These are phyloP conservation scores for Lates calcarifer DNA, from an alignment of 2,113 vertebrate species.

Conservation along the genomic window DNA sequence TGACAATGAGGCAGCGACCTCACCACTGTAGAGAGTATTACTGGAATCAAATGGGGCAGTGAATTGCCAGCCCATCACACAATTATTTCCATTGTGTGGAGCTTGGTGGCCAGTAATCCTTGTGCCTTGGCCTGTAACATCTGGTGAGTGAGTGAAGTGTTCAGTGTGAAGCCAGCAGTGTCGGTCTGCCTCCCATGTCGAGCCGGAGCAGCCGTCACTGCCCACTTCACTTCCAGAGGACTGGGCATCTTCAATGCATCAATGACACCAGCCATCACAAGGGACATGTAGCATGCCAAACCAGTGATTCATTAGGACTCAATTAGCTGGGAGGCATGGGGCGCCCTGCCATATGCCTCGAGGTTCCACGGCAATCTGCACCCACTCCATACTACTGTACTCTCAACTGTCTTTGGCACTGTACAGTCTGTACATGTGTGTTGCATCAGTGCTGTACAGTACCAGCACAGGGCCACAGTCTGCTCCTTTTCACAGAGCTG, in stretches of 20 bases:
- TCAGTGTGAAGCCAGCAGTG: slow-evolving; percentile 49
- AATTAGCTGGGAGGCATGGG: slow-evolving; percentile 79
- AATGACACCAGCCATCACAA: slow-evolving; percentile 76
- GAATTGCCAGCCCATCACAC: slow-evolving; percentile 69
- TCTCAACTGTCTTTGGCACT: slow-evolving; percentile 56
- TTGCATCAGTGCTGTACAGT: slow-evolving; percentile 36
- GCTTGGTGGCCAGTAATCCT: slow-evolving; percentile 54
- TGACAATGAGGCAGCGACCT: slow-evolving; percentile 47
- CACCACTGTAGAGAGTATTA: slow-evolving; percentile 15
- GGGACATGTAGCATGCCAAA: slow-evolving; percentile 76
- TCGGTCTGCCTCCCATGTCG: slow-evolving; percentile 48
- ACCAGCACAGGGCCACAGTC: slow-evolving; percentile 29
- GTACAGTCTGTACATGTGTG: slow-evolving; percentile 43
- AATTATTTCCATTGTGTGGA: slow-evolving; percentile 70
- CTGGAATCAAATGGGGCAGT: slow-evolving; percentile 68
- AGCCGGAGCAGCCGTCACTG: slow-evolving; percentile 48
- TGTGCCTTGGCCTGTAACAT: slow-evolving; percentile 68
- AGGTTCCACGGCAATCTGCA: slow-evolving; percentile 73
- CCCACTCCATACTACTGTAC: slow-evolving; percentile 60
- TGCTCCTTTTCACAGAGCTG: slow-evolving; percentile 26
- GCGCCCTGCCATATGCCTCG: slow-evolving; percentile 78
- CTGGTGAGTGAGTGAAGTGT: slow-evolving; percentile 71
- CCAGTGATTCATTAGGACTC: slow-evolving; percentile 84
- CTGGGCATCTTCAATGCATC: slow-evolving; percentile 75
- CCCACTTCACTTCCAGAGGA: slow-evolving; percentile 63